A percentile compares a stretch with the other conserved stretches of the same genome.
Conservation (phyloP, 2,113 vertebrate species). For the Ictalurus punctatus region DNA sequence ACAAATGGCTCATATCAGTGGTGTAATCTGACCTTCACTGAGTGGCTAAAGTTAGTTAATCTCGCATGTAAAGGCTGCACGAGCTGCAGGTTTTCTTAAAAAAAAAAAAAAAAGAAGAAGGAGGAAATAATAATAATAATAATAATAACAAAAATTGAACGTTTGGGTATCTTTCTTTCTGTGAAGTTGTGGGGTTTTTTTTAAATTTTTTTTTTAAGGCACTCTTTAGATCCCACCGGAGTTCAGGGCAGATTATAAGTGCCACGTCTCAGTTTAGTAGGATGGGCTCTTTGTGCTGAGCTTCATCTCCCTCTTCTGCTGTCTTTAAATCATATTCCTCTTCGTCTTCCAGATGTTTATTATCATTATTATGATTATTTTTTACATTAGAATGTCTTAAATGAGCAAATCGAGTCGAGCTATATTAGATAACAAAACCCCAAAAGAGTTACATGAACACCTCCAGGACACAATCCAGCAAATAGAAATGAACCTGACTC, state of each 20-base stretch:
- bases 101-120: too few relatives aligned
- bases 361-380: too few relatives aligned
- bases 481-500: too few relatives aligned
- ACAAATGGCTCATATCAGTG: background rate
- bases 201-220: too few relatives aligned
- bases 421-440: background rate
- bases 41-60: background rate
- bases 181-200: background rate
- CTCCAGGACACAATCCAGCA: background rate
- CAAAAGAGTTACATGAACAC: background rate
- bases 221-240: background rate
- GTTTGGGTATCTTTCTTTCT: background rate
- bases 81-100: background rate
- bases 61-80: background rate
- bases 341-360: background rate
- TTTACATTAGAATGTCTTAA: background rate
- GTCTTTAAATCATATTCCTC: background rate
- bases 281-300: constrained; percentile 1
- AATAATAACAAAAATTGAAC: too few relatives aligned
- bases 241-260: constrained; percentile 53
- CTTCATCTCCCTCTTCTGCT: background rate
- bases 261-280: constrained; percentile 74
- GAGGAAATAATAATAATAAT: too few relatives aligned
- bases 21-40: background rate
- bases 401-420: background rate